Evolutionary conservation across 1,140 invertebrate genomes (phyloP), one percentile per base, ranked within the genome.

Genomic region (Stratiolaelaps scimitus): DNA sequence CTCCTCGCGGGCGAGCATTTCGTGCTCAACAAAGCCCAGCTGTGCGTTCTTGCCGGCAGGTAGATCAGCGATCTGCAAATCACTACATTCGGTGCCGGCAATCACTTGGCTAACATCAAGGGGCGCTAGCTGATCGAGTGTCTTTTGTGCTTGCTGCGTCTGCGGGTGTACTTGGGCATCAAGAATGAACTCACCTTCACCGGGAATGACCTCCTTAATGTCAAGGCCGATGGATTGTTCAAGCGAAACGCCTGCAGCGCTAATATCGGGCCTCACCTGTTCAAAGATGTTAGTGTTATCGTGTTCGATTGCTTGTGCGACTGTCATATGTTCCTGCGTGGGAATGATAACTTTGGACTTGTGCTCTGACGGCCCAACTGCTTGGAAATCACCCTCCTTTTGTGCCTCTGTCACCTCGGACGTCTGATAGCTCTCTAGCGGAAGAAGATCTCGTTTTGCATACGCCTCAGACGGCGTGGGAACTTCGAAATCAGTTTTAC

Each of bases 381-480:
- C 15, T 29, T n/a, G 15, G 53, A 60, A 60, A 17, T 60, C 53
- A 26, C 53, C 34, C 23, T 60, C 53, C 20, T 60, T 60, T 26
- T 29, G 53, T 29, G 15, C 53, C 13, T 60, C 53, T 15, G 53
- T 60, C 15, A 60, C 53, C 53, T 60, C 53, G 20, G 34, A 60
- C 34, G 26, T 60, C 15, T 26, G 34, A 60, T 29, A 17, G 23
- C 53, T 60, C 10, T 60, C 53, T 34, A 60, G 26, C 2, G 23
- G 53, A n/a, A 60, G 53, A 60, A 60, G 15, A 23, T 60, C 53
- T 34, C 15, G 53, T 10, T 26, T 2, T 15, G 53, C 53, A 34
- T 26, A 26, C 17, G 26, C 53, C 15, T 26, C 26, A 29, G 26
- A 34, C 1, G 53, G 53, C 13, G 26, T 23, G 13, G 53, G 2